Evolutionary conservation across 2,888 invertebrate species (phyloP).

Genomic region (Trichopoda pennipes): DNA sequence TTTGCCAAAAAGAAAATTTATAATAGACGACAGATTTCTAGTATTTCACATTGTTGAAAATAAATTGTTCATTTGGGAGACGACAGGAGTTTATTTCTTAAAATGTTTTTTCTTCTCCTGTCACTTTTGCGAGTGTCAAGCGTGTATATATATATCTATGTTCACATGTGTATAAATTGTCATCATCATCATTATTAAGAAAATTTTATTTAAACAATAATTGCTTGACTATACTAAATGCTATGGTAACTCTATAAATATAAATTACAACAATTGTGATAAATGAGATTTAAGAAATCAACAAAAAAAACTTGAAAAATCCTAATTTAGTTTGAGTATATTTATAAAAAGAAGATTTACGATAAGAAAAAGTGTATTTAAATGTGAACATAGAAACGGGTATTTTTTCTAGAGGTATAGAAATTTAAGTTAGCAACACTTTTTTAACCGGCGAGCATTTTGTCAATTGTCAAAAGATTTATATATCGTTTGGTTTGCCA

Average conservation of each 20-base stretch:
- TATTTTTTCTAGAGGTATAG: no score
- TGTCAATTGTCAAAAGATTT: no score
- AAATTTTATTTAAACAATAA: slow-evolving; percentile 42
- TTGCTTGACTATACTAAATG: slow-evolving; percentile 27
- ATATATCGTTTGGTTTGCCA: no score
- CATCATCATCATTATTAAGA: slow-evolving; percentile 48
- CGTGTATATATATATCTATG: slow-evolving; percentile 36
- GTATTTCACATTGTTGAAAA: slow-evolving; percentile 56
- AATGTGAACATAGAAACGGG: no score
- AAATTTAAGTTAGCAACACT: no score
- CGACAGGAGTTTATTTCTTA: slow-evolving; percentile 47
- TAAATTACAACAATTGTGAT: slow-evolving; percentile 42
- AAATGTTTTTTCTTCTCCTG: slow-evolving; percentile 12
- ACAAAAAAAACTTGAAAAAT: background rate
- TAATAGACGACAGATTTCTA: slow-evolving; percentile 55
- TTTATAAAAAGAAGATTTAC: no score
- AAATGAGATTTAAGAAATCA: slow-evolving; percentile 31
- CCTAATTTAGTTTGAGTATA: no score
- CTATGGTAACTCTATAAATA: slow-evolving; percentile 33
- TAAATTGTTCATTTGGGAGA: slow-evolving; percentile 62
- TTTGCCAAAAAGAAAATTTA: slow-evolving; percentile 31
- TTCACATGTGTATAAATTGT: slow-evolving; percentile 36
- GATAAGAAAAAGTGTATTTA: no score
- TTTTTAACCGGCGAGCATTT: no score
- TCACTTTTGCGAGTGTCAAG: slow-evolving; percentile 42